Evolutionary conservation across 2,113 vertebrate species (phyloP).

Genomic region (Aspidoscelis tigris): DNA sequence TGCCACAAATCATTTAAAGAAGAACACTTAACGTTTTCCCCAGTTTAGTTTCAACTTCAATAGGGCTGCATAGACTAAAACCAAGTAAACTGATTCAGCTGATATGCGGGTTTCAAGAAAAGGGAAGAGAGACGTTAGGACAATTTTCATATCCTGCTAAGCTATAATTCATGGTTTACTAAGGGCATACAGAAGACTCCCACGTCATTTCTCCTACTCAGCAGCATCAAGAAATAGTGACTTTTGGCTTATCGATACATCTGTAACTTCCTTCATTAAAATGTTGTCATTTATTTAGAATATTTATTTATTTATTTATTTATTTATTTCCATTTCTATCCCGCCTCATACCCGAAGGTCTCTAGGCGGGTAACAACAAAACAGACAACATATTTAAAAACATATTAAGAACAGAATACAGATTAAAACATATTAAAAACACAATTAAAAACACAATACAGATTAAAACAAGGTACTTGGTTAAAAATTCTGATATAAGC

Average conservation of each 20-base stretch:
- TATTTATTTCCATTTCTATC: too few relatives aligned
- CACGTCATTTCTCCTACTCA: background rate
- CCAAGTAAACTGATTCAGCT: background rate
- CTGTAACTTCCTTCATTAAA: background rate
- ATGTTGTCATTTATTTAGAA: too few relatives aligned
- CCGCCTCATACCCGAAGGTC: too few relatives aligned
- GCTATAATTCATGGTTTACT: background rate
- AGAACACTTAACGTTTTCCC: background rate
- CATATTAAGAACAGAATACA: too few relatives aligned
- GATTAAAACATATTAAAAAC: too few relatives aligned
- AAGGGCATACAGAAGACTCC: background rate
- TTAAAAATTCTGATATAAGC: too few relatives aligned
- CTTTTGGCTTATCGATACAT: background rate
- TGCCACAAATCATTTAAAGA: background rate
- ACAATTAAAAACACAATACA: too few relatives aligned
- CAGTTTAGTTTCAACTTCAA: background rate
- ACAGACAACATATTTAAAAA: too few relatives aligned
- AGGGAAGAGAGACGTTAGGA: conserved; percentile 10
- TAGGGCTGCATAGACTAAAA: background rate
- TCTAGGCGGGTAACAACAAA: too few relatives aligned
- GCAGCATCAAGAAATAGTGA: background rate
- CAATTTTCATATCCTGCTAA: background rate
- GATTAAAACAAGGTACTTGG: too few relatives aligned
- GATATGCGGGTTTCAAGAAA: background rate
- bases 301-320: too few relatives aligned